These are phyloP conservation scores for Enteromius trimaculatus DNA, from an alignment of 2,797 vertebrate species.

Conservation along the genomic window DNA sequence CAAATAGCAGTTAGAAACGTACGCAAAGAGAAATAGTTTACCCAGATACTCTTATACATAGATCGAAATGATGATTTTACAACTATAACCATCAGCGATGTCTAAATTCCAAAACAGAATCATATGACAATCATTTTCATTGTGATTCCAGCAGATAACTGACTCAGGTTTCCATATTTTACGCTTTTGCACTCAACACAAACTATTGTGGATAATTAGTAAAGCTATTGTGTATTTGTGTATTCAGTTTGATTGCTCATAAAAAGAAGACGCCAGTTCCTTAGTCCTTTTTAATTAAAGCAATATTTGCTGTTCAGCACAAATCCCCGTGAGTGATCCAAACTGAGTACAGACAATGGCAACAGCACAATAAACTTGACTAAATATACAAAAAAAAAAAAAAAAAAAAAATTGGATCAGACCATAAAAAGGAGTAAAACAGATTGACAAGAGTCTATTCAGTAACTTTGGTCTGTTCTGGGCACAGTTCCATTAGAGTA, in stretches of 20 bases:
- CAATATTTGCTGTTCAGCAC: conserved; percentile 16
- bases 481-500: conserved; percentile 15
- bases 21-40: background rate
- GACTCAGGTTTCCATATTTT: background rate
- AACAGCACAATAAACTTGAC: background rate
- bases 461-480: conserved; percentile 18
- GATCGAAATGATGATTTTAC: too few species aligned
- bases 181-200: background rate
- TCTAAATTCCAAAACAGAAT: background rate
- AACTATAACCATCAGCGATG: background rate
- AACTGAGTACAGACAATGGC: background rate
- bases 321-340: conserved; percentile 6
- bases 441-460: conserved; percentile 13
- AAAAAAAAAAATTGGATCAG: background rate
- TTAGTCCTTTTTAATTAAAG: conserved; percentile 41
- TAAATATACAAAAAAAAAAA: background rate
- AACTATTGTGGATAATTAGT: background rate
- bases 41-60: too few species aligned
- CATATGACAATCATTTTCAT: background rate
- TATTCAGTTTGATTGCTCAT: conserved; percentile 22
- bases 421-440: background rate
- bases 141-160: background rate
- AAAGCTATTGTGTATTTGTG: background rate
- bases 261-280: background rate
- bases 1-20: background rate